Base-by-base conservation (phyloP, 2,113 vertebrate species). In the Laticauda colubrina region DNA sequence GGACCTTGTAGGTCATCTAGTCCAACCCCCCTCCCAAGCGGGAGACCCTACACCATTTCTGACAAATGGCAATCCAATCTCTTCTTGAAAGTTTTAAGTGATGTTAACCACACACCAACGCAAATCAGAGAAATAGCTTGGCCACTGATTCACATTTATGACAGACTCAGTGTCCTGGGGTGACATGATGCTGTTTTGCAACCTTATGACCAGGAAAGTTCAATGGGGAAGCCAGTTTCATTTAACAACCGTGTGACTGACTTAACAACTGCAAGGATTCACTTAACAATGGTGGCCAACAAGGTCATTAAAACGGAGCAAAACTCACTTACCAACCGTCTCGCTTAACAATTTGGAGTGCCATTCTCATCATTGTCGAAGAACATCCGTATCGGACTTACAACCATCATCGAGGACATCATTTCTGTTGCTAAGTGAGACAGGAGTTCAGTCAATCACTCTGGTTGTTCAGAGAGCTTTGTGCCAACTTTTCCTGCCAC, bases 111-210 rank as follows among this genome's bases (percentile, higher is more conserved):
- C 48, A 51, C 48, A 51, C 48, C 48, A 10, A 51, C 1, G 48
- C 48, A 51, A 51, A 51, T 9, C 61, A 69, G 29, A 12, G 26
- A n/a, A 69, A 15, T 12, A n/a, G n/a, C 61, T 14, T n/a, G 61
- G 29, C 61, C 4, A 5, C 4, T 14, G 61, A 14, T 29, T n/a
- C 61, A 11, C 29, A n/a, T 69, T 69, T 69, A 29, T 3, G 59
- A 64, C 26, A 0, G 59, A 29, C 0, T 1, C 26, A 12, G 10
- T 10, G 0, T 11, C 24, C 9, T 3, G 24, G 24, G 24, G 9
- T 26, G 24, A 29, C 10, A 1, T 4, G 3, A 64, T 64, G 10
- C 59, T 0, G 26, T 29, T 64, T 29, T 12, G 26, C 0, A 26
- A 12, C 59, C 10, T 64, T 64, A 26, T 29, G 10, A 64, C 59